Conservation (phyloP, 2,888 invertebrate genomes). For the Danaus chrysippus region DNA sequence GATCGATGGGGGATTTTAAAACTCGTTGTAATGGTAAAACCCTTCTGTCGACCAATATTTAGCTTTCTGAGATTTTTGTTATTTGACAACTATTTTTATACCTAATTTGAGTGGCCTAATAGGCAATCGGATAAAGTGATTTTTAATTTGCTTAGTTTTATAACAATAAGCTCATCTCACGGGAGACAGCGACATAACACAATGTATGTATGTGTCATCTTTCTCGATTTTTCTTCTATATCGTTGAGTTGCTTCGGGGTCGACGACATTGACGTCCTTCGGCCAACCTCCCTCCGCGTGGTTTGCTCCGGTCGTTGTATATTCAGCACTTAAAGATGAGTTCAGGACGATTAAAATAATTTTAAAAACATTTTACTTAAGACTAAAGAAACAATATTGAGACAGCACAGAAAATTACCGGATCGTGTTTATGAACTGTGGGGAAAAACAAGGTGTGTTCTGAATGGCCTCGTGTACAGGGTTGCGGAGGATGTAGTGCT, state of each 20-base stretch:
- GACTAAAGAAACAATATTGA: not conserved
- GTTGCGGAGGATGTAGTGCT: conserved; percentile 70
- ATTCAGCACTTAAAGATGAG: conserved; percentile 70
- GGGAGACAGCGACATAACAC: conserved; percentile 76
- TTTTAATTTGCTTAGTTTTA: not conserved
- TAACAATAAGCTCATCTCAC: conserved; percentile 36
- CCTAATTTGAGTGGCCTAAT: no score
- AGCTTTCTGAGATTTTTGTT: no score
- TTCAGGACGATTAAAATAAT: not conserved
- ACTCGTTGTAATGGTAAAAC: no score
- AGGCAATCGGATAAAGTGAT: no score
- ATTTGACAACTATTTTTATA: no score
- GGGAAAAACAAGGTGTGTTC: conserved; percentile 57
- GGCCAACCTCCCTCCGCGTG: conserved; percentile 93
- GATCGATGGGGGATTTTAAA: no score
- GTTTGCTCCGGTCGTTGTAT: conserved; percentile 77
- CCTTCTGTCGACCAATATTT: no score
- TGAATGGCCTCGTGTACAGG: conserved; percentile 74
- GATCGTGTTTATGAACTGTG: conserved; percentile 78
- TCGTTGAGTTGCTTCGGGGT: conserved; percentile 85
- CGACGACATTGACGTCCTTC: conserved; percentile 81
- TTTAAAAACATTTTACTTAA: not conserved
- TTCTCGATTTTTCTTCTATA: conserved; percentile 89
- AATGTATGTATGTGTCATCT: conserved; percentile 85
- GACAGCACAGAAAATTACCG: conserved; percentile 39